Conservation (phyloP, 1,140 invertebrate species). For the Glomeris maerens region DNA sequence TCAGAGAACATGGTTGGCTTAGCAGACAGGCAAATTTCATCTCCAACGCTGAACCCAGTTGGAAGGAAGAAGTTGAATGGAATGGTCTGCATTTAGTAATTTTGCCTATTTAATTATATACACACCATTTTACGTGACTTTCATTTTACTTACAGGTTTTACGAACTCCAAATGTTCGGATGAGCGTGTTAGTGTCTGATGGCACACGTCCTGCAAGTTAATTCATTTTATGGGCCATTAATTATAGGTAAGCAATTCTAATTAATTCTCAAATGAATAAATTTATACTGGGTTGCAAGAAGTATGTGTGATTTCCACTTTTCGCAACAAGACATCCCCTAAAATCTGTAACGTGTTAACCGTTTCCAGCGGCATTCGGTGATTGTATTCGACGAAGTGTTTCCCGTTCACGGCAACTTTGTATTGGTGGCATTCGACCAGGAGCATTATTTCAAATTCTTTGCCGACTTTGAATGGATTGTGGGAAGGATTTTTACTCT, state of each 20-base stretch:
- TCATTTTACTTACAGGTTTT: not conserved
- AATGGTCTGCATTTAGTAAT: not conserved
- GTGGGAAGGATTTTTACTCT: not conserved
- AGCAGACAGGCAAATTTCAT: constrained; percentile 19
- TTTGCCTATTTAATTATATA: not conserved
- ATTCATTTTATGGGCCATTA: not conserved
- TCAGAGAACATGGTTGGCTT: not conserved
- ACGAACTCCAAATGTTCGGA: not conserved
- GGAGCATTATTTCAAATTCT: constrained; percentile 3
- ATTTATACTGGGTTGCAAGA: no score
- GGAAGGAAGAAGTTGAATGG: not conserved
- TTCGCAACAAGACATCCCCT: constrained; percentile 21
- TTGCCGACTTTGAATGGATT: not conserved
- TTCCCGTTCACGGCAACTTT: constrained; percentile 21
- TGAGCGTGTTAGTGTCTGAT: no score
- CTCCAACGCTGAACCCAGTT: not conserved
- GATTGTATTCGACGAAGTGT: constrained; percentile 19
- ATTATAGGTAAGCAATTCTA: not conserved
- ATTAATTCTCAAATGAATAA: not conserved
- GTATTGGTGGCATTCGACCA: not conserved
- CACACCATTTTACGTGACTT: not conserved
- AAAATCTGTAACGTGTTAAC: constrained; percentile 19
- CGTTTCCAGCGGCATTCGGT: constrained; percentile 18
- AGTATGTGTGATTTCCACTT: constrained; percentile 21
- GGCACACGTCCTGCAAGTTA: not conserved